A percentile compares a stretch with the other conserved stretches of the same genome.
Conservation (phyloP, 2,113 vertebrate species). For the Hippolais icterina region DNA sequence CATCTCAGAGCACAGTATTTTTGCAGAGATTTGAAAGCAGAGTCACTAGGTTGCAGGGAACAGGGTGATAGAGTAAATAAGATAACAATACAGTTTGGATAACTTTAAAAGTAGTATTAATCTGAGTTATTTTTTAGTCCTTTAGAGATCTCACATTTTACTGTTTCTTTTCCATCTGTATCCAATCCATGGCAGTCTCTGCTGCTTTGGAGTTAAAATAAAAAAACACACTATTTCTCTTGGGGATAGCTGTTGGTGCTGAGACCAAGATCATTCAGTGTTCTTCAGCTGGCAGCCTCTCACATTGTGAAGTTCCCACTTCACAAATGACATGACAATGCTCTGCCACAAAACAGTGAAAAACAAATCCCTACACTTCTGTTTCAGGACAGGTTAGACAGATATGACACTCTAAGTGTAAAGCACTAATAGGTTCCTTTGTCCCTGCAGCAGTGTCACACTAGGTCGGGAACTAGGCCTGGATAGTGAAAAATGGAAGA, state of each 20-base stretch:
- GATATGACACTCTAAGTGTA: background rate
- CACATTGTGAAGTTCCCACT: background rate
- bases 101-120: background rate
- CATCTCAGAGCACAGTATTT: background rate
- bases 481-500: background rate
- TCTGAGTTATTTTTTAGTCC: background rate
- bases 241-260: background rate
- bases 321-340: background rate
- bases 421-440: background rate
- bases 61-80: background rate
- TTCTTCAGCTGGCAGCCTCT: background rate
- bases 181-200: background rate
- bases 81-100: background rate
- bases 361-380: background rate
- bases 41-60: background rate
- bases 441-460: background rate
- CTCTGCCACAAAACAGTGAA: background rate
- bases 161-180: background rate
- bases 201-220: background rate
- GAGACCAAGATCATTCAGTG: background rate
- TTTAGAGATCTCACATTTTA: background rate
- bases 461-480: background rate
- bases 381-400: background rate
- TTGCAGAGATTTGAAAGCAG: background rate
- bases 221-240: accelerated